Evolutionary conservation across 1,140 invertebrate genomes (phyloP).

Genomic region (Oedothorax gibbosus): DNA sequence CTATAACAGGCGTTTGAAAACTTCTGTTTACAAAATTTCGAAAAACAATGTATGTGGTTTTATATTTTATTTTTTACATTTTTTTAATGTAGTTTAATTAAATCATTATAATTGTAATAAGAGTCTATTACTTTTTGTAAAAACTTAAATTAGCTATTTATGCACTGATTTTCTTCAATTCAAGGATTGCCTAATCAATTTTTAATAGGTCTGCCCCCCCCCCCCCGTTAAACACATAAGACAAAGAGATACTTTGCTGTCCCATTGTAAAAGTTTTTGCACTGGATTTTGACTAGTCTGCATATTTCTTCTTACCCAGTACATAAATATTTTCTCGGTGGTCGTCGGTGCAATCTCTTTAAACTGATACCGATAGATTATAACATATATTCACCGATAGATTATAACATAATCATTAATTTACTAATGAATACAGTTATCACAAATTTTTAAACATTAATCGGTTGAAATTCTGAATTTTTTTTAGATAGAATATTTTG

Average conservation of each 20-base stretch:
- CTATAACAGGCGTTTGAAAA: background rate
- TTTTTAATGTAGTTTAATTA: background rate
- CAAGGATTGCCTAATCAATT: background rate
- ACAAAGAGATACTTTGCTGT: too few species aligned
- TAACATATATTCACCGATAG: background rate
- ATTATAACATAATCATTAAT: background rate
- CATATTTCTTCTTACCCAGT: too few species aligned
- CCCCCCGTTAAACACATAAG: background rate
- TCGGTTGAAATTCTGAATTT: background rate
- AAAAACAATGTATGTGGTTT: slow-evolving; percentile 13
- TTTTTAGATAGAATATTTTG: background rate
- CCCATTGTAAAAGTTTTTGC: too few species aligned
- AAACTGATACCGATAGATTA: background rate
- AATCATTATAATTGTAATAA: too few species aligned
- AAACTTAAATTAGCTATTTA: background rate
- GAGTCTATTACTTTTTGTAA: background rate
- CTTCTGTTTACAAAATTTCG: slow-evolving; percentile 22
- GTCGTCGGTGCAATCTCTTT: too few species aligned
- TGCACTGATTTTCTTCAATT: background rate
- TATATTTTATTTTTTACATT: background rate
- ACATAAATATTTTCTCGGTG: too few species aligned
- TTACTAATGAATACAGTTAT: background rate
- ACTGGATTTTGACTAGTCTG: too few species aligned
- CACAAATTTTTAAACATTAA: background rate
- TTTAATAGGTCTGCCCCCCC: background rate